Percentiles rank a stretch among this genome's conserved stretches.
Evolutionary conservation across 2,113 vertebrate genomes (phyloP).

Genomic region (Heloderma charlesbogerti): DNA sequence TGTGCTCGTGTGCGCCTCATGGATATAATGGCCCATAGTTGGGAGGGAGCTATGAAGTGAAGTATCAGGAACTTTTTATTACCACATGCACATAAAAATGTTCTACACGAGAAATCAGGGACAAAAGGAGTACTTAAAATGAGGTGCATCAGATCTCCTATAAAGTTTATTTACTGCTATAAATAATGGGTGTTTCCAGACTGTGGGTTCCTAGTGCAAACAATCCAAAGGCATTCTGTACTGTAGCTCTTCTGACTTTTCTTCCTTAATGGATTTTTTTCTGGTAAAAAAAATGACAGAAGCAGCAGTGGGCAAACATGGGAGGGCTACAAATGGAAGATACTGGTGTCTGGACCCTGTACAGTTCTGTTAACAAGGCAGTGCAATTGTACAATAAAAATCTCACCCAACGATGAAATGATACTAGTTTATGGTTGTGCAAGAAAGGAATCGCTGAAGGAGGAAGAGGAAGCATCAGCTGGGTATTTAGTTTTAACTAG

Average conservation of each 20-base stretch:
- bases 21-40: neutral
- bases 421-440: neutral
- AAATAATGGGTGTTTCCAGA: no score
- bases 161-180: neutral
- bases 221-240: no score
- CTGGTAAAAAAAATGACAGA: no score
- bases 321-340: no score
- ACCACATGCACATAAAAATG: neutral
- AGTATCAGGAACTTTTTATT: neutral
- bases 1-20: neutral
- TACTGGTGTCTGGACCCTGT: no score
- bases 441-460: neutral
- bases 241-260: no score
- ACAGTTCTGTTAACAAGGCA: no score
- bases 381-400: no score
- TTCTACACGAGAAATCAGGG: neutral
- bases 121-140: neutral
- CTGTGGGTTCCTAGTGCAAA: no score
- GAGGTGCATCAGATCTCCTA: neutral
- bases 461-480: neutral
- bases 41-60: neutral
- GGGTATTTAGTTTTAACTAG: neutral
- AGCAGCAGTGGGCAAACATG: no score
- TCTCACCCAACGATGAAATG: neutral
- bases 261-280: no score